Percentiles rank a stretch among this genome's conserved stretches.
Evolutionary conservation across 1,140 invertebrate genomes (phyloP).

Genomic region (Habropoda laboriosa): DNA sequence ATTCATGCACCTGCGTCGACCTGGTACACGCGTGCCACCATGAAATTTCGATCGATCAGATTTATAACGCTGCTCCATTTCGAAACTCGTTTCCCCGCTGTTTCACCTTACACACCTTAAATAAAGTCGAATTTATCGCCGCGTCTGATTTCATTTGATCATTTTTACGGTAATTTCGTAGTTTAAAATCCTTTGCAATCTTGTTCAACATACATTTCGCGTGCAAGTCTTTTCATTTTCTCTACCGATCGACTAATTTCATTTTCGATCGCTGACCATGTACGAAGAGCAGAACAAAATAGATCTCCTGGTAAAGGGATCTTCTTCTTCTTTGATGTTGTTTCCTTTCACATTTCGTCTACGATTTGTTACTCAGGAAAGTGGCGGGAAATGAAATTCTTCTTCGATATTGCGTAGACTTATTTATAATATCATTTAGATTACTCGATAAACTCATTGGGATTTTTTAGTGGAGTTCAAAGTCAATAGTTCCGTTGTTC

Average conservation of each 20-base stretch:
- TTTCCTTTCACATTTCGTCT: no score
- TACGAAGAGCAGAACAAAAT: background rate
- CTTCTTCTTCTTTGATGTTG: background rate
- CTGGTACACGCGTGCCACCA: background rate
- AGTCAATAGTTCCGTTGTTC: no score
- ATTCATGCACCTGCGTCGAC: constrained; percentile 27
- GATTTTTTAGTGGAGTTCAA: no score
- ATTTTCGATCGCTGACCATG: background rate
- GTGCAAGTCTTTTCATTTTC: background rate
- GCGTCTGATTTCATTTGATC: background rate
- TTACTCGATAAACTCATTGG: no score
- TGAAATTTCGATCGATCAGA: constrained; percentile 2
- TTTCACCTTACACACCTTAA: background rate
- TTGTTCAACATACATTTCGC: background rate
- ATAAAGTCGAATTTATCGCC: background rate
- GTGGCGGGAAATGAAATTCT: no score
- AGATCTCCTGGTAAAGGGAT: background rate
- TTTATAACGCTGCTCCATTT: background rate
- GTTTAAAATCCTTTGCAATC: no score
- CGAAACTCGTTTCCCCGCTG: background rate
- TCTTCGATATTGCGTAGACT: no score
- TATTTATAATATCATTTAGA: no score
- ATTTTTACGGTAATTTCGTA: background rate
- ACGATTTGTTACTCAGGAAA: no score
- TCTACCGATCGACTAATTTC: background rate